A percentile compares a stretch with the other conserved stretches of the same genome.
Evolutionary conservation across 92 coral and sea anemone genomes (phyloP).

Genomic region (Ricordea florida): DNA sequence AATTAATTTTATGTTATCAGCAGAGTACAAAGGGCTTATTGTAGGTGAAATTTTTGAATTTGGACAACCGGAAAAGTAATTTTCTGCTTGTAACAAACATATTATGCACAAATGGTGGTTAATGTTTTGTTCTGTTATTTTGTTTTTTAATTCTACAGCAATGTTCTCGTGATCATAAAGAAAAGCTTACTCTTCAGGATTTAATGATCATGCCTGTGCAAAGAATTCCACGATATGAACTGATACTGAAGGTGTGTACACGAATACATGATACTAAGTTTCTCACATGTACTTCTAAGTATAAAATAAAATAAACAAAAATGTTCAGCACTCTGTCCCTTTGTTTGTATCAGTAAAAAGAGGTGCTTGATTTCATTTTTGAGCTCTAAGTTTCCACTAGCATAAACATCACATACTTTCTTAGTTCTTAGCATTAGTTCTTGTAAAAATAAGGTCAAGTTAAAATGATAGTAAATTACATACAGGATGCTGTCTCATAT

Average conservation of each 20-base stretch:
- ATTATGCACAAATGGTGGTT: neutral
- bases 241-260: constrained; percentile 78
- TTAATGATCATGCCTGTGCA: constrained; percentile 99
- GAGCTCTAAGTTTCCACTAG: too few species aligned
- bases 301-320: neutral
- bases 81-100: neutral
- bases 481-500: too few species aligned
- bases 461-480: too few species aligned
- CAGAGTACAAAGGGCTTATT: too few species aligned
- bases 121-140: too few species aligned
- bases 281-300: neutral
- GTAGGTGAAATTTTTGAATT: too few species aligned
- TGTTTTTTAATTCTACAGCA: constrained; percentile 56
- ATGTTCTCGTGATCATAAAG: constrained; percentile 90
- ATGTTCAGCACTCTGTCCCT: neutral
- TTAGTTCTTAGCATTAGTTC: too few species aligned
- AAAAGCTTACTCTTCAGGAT: constrained; percentile 94
- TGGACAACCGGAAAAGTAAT: too few species aligned
- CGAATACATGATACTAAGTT: neutral
- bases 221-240: constrained; percentile 97
- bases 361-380: too few species aligned
- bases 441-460: too few species aligned
- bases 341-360: neutral
- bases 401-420: too few species aligned
- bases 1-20: too few species aligned